Conservation (phyloP, 2,797 vertebrate genomes). For the Orestias chungarensis region DNA sequence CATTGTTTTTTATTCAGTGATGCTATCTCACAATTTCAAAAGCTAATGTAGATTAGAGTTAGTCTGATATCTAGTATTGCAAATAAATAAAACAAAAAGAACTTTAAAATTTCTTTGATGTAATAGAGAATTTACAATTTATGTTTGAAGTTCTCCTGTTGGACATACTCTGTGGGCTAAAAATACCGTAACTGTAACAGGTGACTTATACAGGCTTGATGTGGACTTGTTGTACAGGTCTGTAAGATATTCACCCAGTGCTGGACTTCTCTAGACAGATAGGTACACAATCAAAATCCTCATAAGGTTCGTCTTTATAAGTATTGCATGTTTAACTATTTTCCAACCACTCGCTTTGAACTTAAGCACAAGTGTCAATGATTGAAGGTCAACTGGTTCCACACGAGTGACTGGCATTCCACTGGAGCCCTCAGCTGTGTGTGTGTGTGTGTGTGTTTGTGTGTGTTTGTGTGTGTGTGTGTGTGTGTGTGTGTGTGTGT, state of each 20-base stretch:
- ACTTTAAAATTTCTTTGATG: neutral
- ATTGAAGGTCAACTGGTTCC: slow-evolving; percentile 72
- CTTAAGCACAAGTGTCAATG: slow-evolving; percentile 74
- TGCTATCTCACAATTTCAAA: neutral
- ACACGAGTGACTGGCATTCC: slow-evolving; percentile 63
- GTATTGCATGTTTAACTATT: neutral
- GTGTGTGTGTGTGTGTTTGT: slow-evolving; percentile 19
- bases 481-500: slow-evolving; percentile 21
- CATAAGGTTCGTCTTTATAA: slow-evolving; percentile 14
- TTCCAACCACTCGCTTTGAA: slow-evolving; percentile 42
- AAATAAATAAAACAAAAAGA: too few relatives aligned
- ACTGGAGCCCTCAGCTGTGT: slow-evolving; percentile 30
- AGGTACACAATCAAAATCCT: neutral
- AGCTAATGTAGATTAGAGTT: neutral
- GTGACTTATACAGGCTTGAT: neutral
- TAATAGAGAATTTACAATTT: neutral
- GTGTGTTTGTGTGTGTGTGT: slow-evolving; percentile 32
- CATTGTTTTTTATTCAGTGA: neutral
- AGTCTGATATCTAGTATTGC: neutral
- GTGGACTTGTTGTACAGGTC: neutral
- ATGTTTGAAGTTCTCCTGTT: too few relatives aligned
- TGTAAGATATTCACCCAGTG: neutral
- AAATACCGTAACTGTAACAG: neutral
- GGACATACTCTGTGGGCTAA: neutral
- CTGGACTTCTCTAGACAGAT: neutral